Percentiles rank a stretch among this genome's conserved stretches.
Conservation (phyloP, 1,140 invertebrate genomes). For the Bombyx mori region DNA sequence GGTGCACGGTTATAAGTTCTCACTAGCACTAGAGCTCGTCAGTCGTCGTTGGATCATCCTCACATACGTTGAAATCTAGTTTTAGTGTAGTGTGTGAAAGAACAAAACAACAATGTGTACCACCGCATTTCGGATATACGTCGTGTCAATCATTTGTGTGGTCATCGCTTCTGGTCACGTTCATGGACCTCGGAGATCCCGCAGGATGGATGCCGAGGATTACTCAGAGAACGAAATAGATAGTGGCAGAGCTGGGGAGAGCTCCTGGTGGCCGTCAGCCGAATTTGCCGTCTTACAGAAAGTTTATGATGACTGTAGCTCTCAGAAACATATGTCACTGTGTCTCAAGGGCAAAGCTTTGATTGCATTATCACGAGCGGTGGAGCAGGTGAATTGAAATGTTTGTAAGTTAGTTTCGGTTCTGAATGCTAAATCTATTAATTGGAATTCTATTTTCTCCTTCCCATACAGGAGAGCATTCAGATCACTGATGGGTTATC, state of each 20-base stretch:
- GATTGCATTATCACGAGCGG: slow-evolving; percentile 67
- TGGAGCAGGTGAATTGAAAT: slow-evolving; percentile 63
- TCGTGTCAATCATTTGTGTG: slow-evolving; percentile 53
- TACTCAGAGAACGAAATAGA: slow-evolving; percentile 60
- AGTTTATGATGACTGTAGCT: slow-evolving; percentile 74
- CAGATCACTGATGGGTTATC: slow-evolving; percentile 72
- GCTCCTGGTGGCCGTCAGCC: slow-evolving; percentile 64
- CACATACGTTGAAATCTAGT: slow-evolving; percentile 47
- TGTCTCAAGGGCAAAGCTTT: slow-evolving; percentile 74
- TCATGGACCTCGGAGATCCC: slow-evolving; percentile 54
- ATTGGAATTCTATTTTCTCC: no score
- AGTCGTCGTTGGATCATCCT: slow-evolving; percentile 62
- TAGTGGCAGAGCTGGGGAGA: slow-evolving; percentile 64
- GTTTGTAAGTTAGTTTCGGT: no score
- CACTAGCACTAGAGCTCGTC: slow-evolving; percentile 45
- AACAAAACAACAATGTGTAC: slow-evolving; percentile 51
- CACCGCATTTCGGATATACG: slow-evolving; percentile 56
- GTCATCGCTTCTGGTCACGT: slow-evolving; percentile 49
- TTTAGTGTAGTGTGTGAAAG: slow-evolving; percentile 46
- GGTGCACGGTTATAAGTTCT: slow-evolving; percentile 67
- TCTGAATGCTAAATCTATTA: background rate
- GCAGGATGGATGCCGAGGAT: slow-evolving; percentile 54
- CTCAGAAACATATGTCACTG: slow-evolving; percentile 71
- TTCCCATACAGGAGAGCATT: slow-evolving; percentile 65
- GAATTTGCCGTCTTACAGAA: slow-evolving; percentile 71